phyloP scores from a whole-genome alignment of 2,113 vertebrate species.

The Zeus faber region DNA sequence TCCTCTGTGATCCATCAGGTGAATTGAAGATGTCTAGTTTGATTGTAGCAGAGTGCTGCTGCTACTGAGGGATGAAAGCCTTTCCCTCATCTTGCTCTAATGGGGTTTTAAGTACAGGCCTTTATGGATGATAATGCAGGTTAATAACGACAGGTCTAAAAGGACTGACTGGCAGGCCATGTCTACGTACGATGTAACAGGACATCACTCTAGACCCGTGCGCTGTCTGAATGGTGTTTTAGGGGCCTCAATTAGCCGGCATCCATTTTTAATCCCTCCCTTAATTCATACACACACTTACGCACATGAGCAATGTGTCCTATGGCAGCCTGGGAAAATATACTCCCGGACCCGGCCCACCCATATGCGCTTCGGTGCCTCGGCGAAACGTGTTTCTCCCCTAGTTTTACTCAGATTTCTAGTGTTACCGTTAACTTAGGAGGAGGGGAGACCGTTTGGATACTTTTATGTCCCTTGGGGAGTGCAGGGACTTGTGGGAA shows the following conservation, averaged over 20 bases:
- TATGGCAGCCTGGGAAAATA: slow-evolving; percentile 41
- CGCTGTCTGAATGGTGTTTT: slow-evolving; percentile 19
- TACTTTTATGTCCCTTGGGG: slow-evolving; percentile 62
- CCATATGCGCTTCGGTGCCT: neutral
- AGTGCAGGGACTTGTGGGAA: slow-evolving; percentile 68
- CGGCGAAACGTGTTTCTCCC: slow-evolving; percentile 14
- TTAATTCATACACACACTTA: slow-evolving; percentile 37
- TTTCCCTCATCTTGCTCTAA: slow-evolving; percentile 55
- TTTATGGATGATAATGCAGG: slow-evolving; percentile 66
- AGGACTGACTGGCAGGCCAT: slow-evolving; percentile 40
- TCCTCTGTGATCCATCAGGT: slow-evolving; percentile 36
- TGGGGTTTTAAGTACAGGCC: slow-evolving; percentile 67
- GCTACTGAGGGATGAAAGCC: slow-evolving; percentile 63
- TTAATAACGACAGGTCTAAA: slow-evolving; percentile 60
- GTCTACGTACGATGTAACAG: slow-evolving; percentile 37
- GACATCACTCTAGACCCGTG: slow-evolving; percentile 35
- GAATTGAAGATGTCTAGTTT: slow-evolving; percentile 53
- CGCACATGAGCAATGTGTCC: slow-evolving; percentile 41
- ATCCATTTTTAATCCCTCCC: slow-evolving; percentile 60
- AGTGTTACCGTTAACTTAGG: too few species aligned
- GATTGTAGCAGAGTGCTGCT: slow-evolving; percentile 61
- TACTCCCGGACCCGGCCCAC: slow-evolving; percentile 20
- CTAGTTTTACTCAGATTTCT: slow-evolving; percentile 23
- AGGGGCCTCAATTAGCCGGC: slow-evolving; percentile 58
- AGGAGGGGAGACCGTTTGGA: slow-evolving; percentile 57